Conservation (phyloP, 2,888 invertebrate genomes). For the Tineola bisselliella region DNA sequence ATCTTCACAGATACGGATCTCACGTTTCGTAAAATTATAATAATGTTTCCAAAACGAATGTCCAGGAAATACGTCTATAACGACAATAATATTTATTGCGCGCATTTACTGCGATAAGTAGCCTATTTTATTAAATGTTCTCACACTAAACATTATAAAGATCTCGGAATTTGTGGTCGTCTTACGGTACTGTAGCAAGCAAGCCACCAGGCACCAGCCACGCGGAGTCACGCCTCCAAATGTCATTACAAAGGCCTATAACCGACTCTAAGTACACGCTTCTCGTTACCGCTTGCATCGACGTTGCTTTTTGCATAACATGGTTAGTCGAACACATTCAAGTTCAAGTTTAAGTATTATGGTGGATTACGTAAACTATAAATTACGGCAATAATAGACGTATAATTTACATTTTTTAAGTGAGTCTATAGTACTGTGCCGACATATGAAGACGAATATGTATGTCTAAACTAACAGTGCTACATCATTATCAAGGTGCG, state of each 20-base stretch:
- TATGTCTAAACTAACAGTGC: too few species aligned
- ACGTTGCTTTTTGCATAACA: background rate
- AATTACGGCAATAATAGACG: too few species aligned
- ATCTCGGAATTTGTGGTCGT: background rate
- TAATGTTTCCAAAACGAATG: too few species aligned
- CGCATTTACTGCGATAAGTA: background rate
- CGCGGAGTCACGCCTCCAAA: background rate
- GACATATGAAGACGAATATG: too few species aligned
- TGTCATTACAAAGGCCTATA: background rate
- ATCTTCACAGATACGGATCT: too few species aligned
- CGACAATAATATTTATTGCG: background rate
- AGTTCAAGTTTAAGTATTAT: background rate
- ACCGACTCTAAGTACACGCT: background rate
- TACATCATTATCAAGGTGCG: too few species aligned
- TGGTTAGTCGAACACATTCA: background rate
- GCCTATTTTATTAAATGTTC: background rate
- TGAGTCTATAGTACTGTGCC: too few species aligned
- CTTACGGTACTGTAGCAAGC: conserved; percentile 6
- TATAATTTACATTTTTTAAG: too few species aligned
- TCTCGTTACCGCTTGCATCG: background rate
- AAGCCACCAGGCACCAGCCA: background rate
- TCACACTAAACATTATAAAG: conserved; percentile 1
- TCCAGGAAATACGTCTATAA: too few species aligned
- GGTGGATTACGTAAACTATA: background rate
- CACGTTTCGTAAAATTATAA: too few species aligned